Conservation (phyloP, 2,888 invertebrate species). For the Lacanobia oleracea region DNA sequence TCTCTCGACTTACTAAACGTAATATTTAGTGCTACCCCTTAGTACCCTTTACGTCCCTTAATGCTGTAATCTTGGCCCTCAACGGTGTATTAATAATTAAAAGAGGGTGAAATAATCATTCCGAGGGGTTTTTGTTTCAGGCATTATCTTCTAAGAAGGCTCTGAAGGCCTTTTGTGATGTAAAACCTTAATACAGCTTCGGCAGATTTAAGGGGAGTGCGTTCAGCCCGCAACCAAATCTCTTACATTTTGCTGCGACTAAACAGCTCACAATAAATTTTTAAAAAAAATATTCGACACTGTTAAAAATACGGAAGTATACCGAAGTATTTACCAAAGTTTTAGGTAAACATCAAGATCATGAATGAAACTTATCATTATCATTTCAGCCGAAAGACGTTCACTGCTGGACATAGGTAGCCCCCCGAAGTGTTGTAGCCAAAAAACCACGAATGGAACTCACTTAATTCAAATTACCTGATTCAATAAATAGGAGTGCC, state of each 20-base stretch:
- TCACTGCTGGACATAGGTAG: too few relatives aligned
- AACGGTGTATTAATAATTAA: slow-evolving; percentile 86
- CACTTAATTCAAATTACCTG: too few relatives aligned
- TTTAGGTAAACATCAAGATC: too few relatives aligned
- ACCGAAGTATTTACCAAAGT: too few relatives aligned
- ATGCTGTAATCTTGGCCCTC: slow-evolving; percentile 80
- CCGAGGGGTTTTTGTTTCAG: slow-evolving; percentile 77
- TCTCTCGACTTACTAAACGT: slow-evolving; percentile 51
- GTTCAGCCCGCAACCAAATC: background rate
- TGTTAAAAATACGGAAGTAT: too few relatives aligned
- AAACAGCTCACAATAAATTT: too few relatives aligned
- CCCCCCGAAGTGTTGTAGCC: too few relatives aligned
- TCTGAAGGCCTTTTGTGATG: slow-evolving; percentile 62
- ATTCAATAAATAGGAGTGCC: too few relatives aligned
- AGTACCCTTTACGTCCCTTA: slow-evolving; percentile 73
- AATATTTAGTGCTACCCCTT: slow-evolving; percentile 57
- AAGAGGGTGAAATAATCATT: slow-evolving; percentile 80
- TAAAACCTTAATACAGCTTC: slow-evolving; percentile 63
- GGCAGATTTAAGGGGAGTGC: slow-evolving; percentile 65
- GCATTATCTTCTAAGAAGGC: slow-evolving; percentile 78
- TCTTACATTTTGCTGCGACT: background rate
- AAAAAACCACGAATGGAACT: too few relatives aligned
- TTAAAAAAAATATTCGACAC: too few relatives aligned
- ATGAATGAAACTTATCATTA: too few relatives aligned
- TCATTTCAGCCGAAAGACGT: too few relatives aligned